These are phyloP conservation scores for Sphenopsis melanotis DNA, from an alignment of 2,797 vertebrate species.

Conservation along the genomic window DNA sequence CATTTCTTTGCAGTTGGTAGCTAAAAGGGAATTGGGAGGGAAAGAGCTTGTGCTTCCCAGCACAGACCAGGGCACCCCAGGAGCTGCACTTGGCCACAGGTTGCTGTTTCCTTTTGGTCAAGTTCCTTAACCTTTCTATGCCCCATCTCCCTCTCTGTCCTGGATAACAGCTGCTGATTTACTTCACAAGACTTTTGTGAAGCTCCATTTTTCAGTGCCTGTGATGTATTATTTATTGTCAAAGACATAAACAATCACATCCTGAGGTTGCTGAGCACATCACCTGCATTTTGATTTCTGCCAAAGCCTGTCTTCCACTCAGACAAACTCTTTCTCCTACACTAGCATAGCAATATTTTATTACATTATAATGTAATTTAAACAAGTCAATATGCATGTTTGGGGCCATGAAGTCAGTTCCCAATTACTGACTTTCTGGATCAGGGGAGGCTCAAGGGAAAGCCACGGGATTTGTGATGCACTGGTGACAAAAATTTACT, in stretches of 20 bases:
- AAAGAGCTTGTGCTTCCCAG: neutral
- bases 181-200: constrained; percentile 8
- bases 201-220: constrained; percentile 35
- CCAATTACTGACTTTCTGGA: neutral
- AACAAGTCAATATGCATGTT: neutral
- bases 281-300: constrained; percentile 58
- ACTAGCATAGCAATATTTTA: neutral
- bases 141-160: neutral
- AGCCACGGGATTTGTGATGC: neutral
- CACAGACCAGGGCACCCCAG: neutral
- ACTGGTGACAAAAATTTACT: neutral
- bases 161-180: constrained; percentile 42
- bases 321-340: neutral
- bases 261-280: constrained; percentile 2
- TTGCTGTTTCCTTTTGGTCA: neutral
- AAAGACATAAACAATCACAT: constrained; percentile 32
- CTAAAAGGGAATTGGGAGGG: neutral
- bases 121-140: neutral
- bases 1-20: neutral
- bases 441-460: neutral
- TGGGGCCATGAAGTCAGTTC: neutral
- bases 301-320: neutral
- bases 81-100: neutral
- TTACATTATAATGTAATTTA: neutral
- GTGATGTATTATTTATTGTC: constrained; percentile 52